These are phyloP conservation scores for Typhlichthys subterraneus DNA, from an alignment of 2,797 vertebrate genomes.

Conservation along the genomic window DNA sequence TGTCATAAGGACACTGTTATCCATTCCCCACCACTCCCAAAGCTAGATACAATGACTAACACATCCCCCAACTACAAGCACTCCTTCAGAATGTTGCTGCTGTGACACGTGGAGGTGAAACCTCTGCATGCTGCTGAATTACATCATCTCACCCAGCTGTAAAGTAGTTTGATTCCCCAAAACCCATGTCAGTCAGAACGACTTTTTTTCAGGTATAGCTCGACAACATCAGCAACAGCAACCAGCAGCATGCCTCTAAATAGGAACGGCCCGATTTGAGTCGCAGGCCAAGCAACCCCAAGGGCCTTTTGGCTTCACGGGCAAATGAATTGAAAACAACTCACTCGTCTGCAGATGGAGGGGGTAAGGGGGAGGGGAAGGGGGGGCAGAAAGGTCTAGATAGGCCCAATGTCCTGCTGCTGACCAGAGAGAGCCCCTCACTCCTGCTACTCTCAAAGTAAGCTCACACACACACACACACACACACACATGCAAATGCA, in stretches of 20 bases:
- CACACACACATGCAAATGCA: constrained; percentile 16
- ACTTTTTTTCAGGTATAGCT: constrained; percentile 40
- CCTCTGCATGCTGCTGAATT: constrained; percentile 9
- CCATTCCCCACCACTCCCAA: constrained; percentile 1
- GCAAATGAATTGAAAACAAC: constrained; percentile 73
- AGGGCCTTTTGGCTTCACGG: constrained; percentile 55
- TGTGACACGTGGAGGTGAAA: constrained; percentile 25
- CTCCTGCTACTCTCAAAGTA: constrained; percentile 17
- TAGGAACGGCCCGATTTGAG: constrained; percentile 38
- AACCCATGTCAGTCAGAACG: constrained; percentile 29
- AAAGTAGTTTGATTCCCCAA: constrained; percentile 29
- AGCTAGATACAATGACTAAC: constrained; percentile 7
- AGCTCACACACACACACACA: constrained; percentile 20
- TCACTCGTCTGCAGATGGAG: constrained; percentile 47
- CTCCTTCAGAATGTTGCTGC: constrained; percentile 1
- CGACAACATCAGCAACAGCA: constrained; percentile 15
- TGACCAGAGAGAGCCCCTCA: constrained; percentile 49
- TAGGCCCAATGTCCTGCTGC: constrained; percentile 51
- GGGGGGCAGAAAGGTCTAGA: constrained; percentile 38
- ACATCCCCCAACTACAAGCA: constrained; percentile 28
- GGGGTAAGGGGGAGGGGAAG: constrained; percentile 25
- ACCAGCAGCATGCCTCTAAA: constrained; percentile 36
- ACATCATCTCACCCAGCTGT: constrained; percentile 16
- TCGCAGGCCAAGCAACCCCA: constrained; percentile 56
- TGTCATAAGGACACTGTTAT: constrained; percentile 13